Conservation (phyloP, 2,797 vertebrate species). For the Tympanoctomys barrerae region DNA sequence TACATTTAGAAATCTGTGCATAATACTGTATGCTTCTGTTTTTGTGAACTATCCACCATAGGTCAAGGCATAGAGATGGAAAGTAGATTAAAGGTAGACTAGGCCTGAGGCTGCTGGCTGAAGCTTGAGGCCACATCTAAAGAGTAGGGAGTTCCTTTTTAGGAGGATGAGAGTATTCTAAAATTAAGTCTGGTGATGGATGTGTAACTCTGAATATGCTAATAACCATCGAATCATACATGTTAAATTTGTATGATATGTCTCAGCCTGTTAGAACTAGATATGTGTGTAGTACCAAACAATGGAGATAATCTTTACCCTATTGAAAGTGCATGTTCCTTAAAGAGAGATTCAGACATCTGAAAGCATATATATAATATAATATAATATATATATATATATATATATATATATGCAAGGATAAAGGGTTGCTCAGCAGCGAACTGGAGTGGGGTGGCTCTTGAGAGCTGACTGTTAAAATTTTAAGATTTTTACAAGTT, state of each 20-base stretch:
- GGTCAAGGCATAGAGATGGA: not conserved
- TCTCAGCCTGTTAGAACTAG: slow-evolving; percentile 18
- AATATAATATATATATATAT: too few relatives aligned
- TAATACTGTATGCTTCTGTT: not conserved
- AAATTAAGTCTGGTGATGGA: slow-evolving; percentile 26
- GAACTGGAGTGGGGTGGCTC: not conserved
- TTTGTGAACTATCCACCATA: not conserved
- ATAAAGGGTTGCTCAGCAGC: not conserved
- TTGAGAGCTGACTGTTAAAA: not conserved
- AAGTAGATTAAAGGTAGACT: not conserved
- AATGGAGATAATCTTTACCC: not conserved
- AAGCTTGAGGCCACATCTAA: not conserved
- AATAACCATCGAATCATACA: not conserved
- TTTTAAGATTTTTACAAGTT: slow-evolving; percentile 34
- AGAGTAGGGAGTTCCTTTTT: not conserved
- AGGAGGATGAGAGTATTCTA: not conserved
- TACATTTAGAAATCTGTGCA: not conserved
- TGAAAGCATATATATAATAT: not conserved
- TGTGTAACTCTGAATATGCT: not conserved
- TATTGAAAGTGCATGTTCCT: not conserved
- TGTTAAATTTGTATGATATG: not conserved
- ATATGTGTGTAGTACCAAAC: not conserved
- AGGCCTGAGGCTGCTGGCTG: not conserved
- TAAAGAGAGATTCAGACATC: slow-evolving; percentile 6
- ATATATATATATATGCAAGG: not conserved